Base-by-base conservation (phyloP, 2,113 vertebrate genomes). In the Odontophorus gujanensis region DNA sequence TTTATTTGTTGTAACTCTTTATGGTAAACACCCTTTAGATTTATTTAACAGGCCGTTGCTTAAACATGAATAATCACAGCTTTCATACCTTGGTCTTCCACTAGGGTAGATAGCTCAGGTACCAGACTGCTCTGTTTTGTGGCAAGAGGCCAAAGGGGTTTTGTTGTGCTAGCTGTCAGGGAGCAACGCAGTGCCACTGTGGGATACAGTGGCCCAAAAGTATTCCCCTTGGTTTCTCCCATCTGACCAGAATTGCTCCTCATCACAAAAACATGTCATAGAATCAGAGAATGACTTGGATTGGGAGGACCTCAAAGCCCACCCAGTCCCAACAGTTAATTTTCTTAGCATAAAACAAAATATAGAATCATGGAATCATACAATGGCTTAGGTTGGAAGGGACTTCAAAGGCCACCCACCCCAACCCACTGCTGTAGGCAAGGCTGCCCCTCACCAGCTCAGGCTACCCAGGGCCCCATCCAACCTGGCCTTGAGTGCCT, bases 141-240 rank as follows among this genome's bases (percentile, higher is more conserved):
- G 0, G 48, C 66, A 51, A 22, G 34, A 85, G 69, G 62, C 45
- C 45, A 66, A 85, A 87, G 22, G 2, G 4, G 0, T 2, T 83
- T 59, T 76, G 34, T 36, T 58, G 42, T 21, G 5, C 62, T 13
- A 42, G 26, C 11, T 75, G 19, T 25, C 0, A 0, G n/a, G 55
- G 32, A 89, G 48, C 9, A 38, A 25, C 2, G 4, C 3, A 0
- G 0, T n/a, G 21, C 16, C 1, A 1, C 24, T 28, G 34, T 73
- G 63, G 47, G 58, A 89, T 13, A 7, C 57, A 75, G 17, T 76
- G 77, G 38, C 22, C 63, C 72, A 22, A 65, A 85, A 90, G 38
- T 0, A 1, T 1, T 63, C 3, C 19, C 47, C 1, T 0, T 17
- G 36, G 30, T 67, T 87, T 68, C 48, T 25, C 13, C 38, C 18